phyloP scores from a whole-genome alignment of 2,797 vertebrate species.

The Sitta carolinensis region DNA sequence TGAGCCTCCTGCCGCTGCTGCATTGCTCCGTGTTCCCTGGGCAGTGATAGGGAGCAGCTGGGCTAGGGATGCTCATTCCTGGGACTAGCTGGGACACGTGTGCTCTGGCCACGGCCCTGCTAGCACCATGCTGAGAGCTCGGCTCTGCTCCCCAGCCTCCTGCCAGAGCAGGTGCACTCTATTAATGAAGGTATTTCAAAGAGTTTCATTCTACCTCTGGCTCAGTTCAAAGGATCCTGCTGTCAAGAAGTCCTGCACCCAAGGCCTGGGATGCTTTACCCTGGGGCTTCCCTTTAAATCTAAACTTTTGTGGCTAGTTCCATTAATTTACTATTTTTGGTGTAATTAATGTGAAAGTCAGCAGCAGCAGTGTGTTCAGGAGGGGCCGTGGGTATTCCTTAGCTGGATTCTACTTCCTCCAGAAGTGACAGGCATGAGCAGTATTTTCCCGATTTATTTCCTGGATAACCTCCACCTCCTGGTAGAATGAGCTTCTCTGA shows the following conservation, averaged over 20 bases:
- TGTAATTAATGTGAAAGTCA: not conserved
- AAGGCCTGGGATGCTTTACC: not conserved
- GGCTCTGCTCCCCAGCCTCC: not conserved
- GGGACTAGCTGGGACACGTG: not conserved
- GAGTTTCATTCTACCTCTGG: not conserved
- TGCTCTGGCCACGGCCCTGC: rapidly evolving
- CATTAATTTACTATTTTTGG: not conserved
- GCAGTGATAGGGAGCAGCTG: not conserved
- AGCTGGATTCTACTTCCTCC: not conserved
- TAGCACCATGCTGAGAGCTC: rapidly evolving
- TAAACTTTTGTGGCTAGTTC: not conserved
- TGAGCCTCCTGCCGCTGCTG: rapidly evolving
- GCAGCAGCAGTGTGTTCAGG: not conserved
- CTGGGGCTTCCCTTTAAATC: not conserved
- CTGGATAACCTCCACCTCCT: not conserved
- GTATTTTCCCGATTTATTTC: not conserved
- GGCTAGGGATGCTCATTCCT: not conserved
- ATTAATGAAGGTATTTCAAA: not conserved
- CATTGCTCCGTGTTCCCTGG: rapidly evolving
- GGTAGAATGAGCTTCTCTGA: not conserved
- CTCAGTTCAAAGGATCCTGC: not conserved
- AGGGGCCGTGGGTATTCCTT: not conserved
- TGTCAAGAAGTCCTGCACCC: not conserved
- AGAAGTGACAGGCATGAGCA: not conserved
- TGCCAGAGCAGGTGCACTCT: not conserved